Evolutionary conservation across 2,888 invertebrate species (phyloP), one percentile per base, ranked within the genome.

Genomic region (Standfussiana lucernea): DNA sequence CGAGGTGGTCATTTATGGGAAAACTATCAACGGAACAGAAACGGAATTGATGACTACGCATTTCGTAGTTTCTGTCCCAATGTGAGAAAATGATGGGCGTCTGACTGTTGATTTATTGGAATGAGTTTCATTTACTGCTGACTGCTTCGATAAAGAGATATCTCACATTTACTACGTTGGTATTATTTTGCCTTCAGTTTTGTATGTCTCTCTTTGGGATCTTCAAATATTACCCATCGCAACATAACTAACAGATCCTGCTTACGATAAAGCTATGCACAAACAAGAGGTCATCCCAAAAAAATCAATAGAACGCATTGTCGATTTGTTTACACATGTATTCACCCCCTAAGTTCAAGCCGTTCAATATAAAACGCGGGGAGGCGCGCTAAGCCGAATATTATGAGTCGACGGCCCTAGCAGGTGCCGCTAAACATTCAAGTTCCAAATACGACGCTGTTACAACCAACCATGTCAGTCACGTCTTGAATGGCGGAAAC

Each of bases 321-420:
- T 80, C 84, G 88, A 86, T 87, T 86, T 90, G 89, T 90, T 90
- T 90, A 89, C 90, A 90, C 89, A 88, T 90, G 90, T 90, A 89
- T 85, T 77, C 89, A 84, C 83, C 86, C 90, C 89, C 80, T 76
- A 78, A 88, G 88, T 89, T 89, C 86, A 89, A 86, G 87, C 86
- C 86, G 77, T 88, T 89, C 87, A 89, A 90, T 90, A 89, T 89
- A 85, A 88, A 90, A 80, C 85, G 85, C 86, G 85, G 89, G 90
- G 90, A 77, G 91, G 89, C 90, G 92, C 91, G 96, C 94, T 97
- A 97, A 97, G 97, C 96, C 95, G 97, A 97, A 97, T 97, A 96
- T 97, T 97, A 97, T 97, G 97, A 97, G 96, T 93, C 92, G 94
- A 95, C 95, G 90, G 95, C 91, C 92, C 94, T 78, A 93, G 89